Evolutionary conservation across 2,797 vertebrate genomes (phyloP).

Genomic region (Aselliscus stoliczkanus): DNA sequence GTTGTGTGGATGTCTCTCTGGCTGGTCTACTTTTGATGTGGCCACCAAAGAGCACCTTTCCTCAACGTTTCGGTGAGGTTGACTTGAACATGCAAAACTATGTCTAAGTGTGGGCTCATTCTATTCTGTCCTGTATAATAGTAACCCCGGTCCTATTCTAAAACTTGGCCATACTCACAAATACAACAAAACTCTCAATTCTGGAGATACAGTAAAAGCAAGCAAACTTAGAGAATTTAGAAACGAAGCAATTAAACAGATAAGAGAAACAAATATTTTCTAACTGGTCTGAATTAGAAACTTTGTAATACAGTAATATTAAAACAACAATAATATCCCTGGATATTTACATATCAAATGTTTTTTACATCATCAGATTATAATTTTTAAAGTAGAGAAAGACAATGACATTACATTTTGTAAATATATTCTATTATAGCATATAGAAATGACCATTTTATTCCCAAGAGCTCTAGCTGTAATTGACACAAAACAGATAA

Average conservation of each 20-base stretch:
- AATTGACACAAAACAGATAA: constrained; percentile 5
- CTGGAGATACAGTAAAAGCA: neutral
- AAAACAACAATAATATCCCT: neutral
- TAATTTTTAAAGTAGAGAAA: constrained; percentile 5
- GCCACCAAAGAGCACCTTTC: neutral
- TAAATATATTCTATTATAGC: neutral
- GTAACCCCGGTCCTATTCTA: neutral
- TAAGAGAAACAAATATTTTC: neutral
- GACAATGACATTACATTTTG: neutral
- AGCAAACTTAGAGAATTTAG: neutral
- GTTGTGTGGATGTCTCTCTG: neutral
- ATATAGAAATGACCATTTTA: neutral
- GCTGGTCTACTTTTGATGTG: neutral
- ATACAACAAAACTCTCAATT: neutral
- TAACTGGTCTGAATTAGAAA: neutral
- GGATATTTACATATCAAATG: neutral
- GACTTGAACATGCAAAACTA: neutral
- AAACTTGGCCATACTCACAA: neutral
- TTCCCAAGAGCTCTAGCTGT: neutral
- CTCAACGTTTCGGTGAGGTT: neutral
- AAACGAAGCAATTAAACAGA: neutral
- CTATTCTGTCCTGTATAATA: neutral
- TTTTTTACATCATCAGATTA: neutral
- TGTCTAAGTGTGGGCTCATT: neutral
- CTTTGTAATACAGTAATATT: neutral